Evolutionary conservation across 2,888 invertebrate species (phyloP), one percentile per base, ranked within the genome.

Genomic region (Xestia ashworthii): DNA sequence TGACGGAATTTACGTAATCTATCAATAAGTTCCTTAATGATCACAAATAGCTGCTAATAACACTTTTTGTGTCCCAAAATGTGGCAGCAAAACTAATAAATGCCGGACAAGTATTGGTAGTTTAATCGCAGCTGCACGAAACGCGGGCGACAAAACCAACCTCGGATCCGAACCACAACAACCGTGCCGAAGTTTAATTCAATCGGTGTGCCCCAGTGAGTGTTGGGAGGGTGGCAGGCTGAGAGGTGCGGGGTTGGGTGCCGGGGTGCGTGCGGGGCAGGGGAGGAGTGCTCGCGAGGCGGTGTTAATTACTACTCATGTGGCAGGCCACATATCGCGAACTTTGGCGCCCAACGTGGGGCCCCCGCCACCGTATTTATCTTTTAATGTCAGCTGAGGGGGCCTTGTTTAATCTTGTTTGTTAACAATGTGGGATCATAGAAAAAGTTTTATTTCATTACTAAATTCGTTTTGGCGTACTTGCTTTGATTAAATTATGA

Each of bases 231-330:
- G 84, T 76, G 85, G 85, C 79, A 79, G 81, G 81, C 70, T 70
- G 66, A 55, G 82, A 41, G 74, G 78, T 68, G 69, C 58, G 82
- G 38, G 85, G 87, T 68, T 82, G 83, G 87, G 76, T 81, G 75
- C 81, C 70, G 53, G 86, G 81, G 81, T 77, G 80, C 78, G 82
- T 82, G 82, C 71, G 87, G 87, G 80, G 81, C 86, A 86, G 87
- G 76, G 81, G 87, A 85, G 87, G 89, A 85, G 89, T 83, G 87
- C 83, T 88, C 89, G 91, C 91, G 93, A 92, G 93, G 93, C 92
- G 94, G 94, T 95, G 96, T 96, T 96, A 96, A 96, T 96, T 96
- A 96, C 96, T 95, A 95, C 95, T 96, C 95, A 94, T 95, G 95
- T 92, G 96, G 96, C 94, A 91, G 90, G 92, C 96, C 96, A 93